Base-by-base conservation (phyloP, 1,140 invertebrate species). In the Lepidurus arcticus region DNA sequence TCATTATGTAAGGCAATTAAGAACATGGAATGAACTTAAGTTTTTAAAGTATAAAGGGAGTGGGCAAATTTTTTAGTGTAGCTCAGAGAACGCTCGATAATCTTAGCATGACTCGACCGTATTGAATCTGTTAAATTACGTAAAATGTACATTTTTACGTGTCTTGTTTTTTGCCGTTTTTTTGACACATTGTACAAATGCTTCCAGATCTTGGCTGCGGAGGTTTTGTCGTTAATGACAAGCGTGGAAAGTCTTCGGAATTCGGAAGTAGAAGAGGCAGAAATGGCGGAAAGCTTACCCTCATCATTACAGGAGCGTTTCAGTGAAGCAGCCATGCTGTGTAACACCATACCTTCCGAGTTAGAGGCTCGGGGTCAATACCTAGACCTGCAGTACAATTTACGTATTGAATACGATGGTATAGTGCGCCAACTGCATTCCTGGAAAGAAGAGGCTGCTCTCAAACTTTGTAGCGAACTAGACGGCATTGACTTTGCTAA, bases 401-500 rank as follows among this genome's bases (percentile, higher is more conserved):
- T 87, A 79, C 84, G 92, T 7, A 90, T 92, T 42, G 89, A 92
- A 82, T 82, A 85, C 84, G 80, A 83, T 79, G 79, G 84, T 81
- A 44, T 85, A 82, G 81, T 82, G 7, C 79, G 80, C n/a, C 92
- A 91, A 85, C 88, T 97, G 4, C 34, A n/a, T 21, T 88, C 89
- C 45, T 98, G 95, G 95, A 89, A 96, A 0, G 89, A 91, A 80
- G 93, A 95, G 82, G 94, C 94, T 4, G 91, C 92, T 80, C 89
- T 91, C 75, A 87, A 92, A 34, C 83, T 97, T 8, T 88, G 92
- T 80, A 90, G 90, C 81, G 90, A 91, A 79, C 92, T 93, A 82
- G 90, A 92, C 80, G 94, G 94, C 53, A 90, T 94, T 34, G 93
- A 97, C 83, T 96, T 94, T 84, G 92, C 94, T 81, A 94, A 93